Percentiles rank a stretch among this genome's conserved stretches.
phyloP scores from a whole-genome alignment of 2,888 invertebrate genomes.

The Abscondita cerata region DNA sequence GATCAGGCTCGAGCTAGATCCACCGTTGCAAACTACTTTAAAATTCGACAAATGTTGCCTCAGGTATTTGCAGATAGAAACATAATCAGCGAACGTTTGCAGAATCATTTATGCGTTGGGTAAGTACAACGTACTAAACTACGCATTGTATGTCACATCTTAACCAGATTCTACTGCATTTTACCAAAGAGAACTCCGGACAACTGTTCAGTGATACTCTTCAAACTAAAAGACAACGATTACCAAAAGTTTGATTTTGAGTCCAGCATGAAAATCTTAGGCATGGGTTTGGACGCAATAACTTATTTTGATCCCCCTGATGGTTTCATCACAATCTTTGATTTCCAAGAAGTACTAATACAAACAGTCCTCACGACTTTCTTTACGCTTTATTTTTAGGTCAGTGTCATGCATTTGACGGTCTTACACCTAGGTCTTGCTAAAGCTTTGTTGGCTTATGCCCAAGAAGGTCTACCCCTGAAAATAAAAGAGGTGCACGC shows the following conservation, averaged over 20 bases:
- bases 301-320: conserved; percentile 63
- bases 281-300: conserved; percentile 59
- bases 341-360: conserved; percentile 67
- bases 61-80: too few relatives aligned
- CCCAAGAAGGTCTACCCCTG: conserved; percentile 74
- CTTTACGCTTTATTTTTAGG: not conserved
- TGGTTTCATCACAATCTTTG: conserved; percentile 71
- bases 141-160: too few relatives aligned
- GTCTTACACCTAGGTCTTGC: conserved; percentile 53
- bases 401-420: conserved; percentile 44
- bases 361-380: conserved; percentile 46
- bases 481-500: conserved; percentile 72
- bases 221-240: conserved; percentile 64
- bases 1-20: not conserved
- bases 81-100: too few relatives aligned
- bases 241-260: conserved; percentile 66
- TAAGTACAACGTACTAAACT: too few relatives aligned
- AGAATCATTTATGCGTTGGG: too few relatives aligned
- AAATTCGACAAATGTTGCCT: too few relatives aligned
- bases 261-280: conserved; percentile 63
- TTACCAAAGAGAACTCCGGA: conserved; percentile 67
- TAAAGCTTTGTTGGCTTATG: conserved; percentile 69
- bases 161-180: conserved; percentile 51
- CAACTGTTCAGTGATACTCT: conserved; percentile 68
- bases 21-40: not conserved